These are phyloP conservation scores for Aspidiotus rigidus DNA, from an alignment of 2,888 invertebrate genomes.

Conservation along the genomic window DNA sequence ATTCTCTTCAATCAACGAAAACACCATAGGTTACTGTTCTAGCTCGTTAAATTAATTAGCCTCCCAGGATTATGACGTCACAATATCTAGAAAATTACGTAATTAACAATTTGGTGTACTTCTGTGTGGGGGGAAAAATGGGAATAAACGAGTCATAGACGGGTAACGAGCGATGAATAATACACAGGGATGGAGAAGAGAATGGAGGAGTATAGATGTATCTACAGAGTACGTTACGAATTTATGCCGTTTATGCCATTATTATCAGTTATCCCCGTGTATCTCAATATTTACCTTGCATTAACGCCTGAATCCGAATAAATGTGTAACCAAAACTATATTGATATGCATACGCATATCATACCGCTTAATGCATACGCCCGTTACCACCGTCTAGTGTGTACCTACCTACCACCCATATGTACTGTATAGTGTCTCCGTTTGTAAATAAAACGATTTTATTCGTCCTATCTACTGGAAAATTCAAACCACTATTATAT, in stretches of 20 bases:
- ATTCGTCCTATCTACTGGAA: constrained; percentile 15
- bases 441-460: constrained; percentile 20
- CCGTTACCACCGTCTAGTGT: background rate
- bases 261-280: constrained; percentile 11
- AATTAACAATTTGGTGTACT: constrained; percentile 6
- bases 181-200: background rate
- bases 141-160: background rate
- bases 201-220: background rate
- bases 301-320: constrained; percentile 29
- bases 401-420: no score
- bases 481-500: constrained; percentile 2
- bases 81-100: constrained; percentile 9
- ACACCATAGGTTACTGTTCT: constrained; percentile 16
- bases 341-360: constrained; percentile 26
- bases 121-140: background rate
- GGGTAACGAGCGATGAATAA: background rate
- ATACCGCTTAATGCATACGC: constrained; percentile 23
- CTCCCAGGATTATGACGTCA: constrained; percentile 24
- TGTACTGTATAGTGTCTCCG: background rate
- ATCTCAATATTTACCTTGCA: constrained; percentile 30
- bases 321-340: constrained; percentile 31
- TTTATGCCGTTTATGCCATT: background rate
- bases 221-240: background rate
- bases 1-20: constrained; percentile 24
- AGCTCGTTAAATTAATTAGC: constrained; percentile 31